Evolutionary conservation across 2,888 invertebrate genomes (phyloP), one percentile per base, ranked within the genome.

Genomic region (Steinernema scapterisci): DNA sequence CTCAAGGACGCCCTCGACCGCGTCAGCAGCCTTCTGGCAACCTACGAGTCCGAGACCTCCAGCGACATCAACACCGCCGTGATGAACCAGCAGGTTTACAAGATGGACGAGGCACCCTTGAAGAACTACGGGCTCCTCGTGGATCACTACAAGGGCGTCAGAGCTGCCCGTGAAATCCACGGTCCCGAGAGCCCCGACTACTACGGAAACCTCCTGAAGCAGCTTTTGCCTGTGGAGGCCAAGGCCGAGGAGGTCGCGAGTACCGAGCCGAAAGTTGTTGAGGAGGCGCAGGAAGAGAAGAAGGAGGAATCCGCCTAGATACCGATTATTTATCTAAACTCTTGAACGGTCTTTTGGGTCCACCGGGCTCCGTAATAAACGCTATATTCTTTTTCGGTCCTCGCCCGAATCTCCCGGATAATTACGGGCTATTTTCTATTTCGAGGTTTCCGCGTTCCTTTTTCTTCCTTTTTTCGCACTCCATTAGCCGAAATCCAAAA

Each of bases 131-230:
- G 25, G 5, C 54, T 54, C 25, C 54, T 54, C 54, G 5, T 54
- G 21, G 54, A 54, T 23, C 54, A 54, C 54, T 54, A 54, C 54
- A 54, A 54, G 54, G 5, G 13, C 54, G 54, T 54, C 54, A 23
- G 23, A 23, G 54, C 54, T 6, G 25, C 19, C 7, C 2, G 23
- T 2, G 5, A 54, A 23, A 2, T 48, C n/a, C 48, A 54, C 23
- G 25, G 23, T 3, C 54, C 25, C 1, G 23, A 21, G 5, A 54
- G 54, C 25, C 21, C 13, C 54, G 25, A 19, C 54, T 54, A 54
- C 54, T 54, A 54, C 54, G 54, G 21, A 11, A 23, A 13, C 11
- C 54, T 54, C 54, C 23, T 54, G 2, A 54, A 54, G 54, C 23
- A 23, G 23, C 25, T 54, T 5, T 5, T 21, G 21, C 54, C 21